phyloP scores from a whole-genome alignment of 2,888 invertebrate genomes.

The Opisthograptis luteolata region DNA sequence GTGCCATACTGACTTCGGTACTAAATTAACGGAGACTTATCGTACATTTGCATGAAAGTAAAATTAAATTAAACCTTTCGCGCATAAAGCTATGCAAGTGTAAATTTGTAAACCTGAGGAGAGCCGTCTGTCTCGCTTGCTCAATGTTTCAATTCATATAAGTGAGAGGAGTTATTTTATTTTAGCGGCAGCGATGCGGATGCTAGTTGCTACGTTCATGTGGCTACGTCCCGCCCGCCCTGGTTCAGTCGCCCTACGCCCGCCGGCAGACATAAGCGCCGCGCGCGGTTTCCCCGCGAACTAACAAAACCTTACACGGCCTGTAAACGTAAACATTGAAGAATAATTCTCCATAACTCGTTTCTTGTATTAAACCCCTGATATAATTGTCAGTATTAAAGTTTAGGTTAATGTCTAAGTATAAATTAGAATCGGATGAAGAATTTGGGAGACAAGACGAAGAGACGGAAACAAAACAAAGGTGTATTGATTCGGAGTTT shows the following conservation, averaged over 20 bases:
- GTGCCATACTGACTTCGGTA: not conserved
- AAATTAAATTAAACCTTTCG: not conserved
- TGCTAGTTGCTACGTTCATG: no score
- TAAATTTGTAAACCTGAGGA: not conserved
- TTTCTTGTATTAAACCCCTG: constrained; percentile 29
- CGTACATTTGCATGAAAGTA: not conserved
- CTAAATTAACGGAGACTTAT: not conserved
- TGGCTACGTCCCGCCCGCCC: constrained; percentile 66
- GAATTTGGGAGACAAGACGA: constrained; percentile 48
- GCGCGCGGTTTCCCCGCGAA: constrained; percentile 60
- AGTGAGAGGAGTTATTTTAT: constrained; percentile 15
- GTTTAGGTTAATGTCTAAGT: constrained; percentile 9
- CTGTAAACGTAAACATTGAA: constrained; percentile 48
- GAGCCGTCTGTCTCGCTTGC: constrained; percentile 13
- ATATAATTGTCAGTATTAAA: constrained; percentile 11
- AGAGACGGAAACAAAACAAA: constrained; percentile 67
- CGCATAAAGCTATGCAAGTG: not conserved
- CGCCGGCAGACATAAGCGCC: constrained; percentile 69
- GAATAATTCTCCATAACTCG: constrained; percentile 16
- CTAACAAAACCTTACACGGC: constrained; percentile 72
- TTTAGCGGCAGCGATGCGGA: constrained; percentile 25
- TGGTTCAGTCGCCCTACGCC: constrained; percentile 71
- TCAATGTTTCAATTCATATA: constrained; percentile 10
- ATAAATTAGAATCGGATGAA: constrained; percentile 28
- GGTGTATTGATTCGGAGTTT: constrained; percentile 71